Evolutionary conservation across 2,888 invertebrate species (phyloP).

Genomic region (Coenonympha glycerion): DNA sequence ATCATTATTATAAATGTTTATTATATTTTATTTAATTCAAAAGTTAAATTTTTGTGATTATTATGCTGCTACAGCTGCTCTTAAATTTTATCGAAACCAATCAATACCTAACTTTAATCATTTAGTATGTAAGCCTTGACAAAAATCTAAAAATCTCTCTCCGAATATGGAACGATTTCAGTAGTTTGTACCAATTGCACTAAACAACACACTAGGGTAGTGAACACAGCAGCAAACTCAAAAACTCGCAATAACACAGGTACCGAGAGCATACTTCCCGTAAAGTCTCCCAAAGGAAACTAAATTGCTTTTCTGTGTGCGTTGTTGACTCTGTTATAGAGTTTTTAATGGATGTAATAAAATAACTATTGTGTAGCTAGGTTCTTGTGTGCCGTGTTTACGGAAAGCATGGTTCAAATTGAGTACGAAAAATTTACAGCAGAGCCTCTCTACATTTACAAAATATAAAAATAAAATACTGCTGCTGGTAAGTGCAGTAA

Average conservation of each 20-base stretch:
- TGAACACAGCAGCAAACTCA: conserved; percentile 13
- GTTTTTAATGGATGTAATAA: conserved; percentile 21
- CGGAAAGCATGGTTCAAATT: background rate
- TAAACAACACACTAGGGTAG: conserved; percentile 5
- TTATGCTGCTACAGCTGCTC: too few relatives aligned
- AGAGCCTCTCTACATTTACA: too few relatives aligned
- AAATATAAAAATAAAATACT: too few relatives aligned
- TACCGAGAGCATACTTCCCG: conserved; percentile 16
- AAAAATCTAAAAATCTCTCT: background rate
- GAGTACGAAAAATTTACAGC: conserved; percentile 1
- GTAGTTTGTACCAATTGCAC: background rate
- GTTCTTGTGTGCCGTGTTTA: background rate
- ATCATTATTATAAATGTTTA: too few relatives aligned
- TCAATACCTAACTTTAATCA: too few relatives aligned
- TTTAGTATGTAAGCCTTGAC: too few relatives aligned
- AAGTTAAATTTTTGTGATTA: too few relatives aligned
- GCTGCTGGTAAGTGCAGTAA: too few relatives aligned
- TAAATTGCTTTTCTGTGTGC: conserved; percentile 24
- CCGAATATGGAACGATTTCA: background rate
- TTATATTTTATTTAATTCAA: too few relatives aligned
- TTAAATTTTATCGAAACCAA: too few relatives aligned
- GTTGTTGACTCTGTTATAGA: conserved; percentile 18
- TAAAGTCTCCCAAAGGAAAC: conserved; percentile 21
- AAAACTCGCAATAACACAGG: conserved; percentile 8
- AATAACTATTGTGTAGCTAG: conserved; percentile 12